phyloP scores from a whole-genome alignment of 2,113 vertebrate genomes.

The Grantiella picta region DNA sequence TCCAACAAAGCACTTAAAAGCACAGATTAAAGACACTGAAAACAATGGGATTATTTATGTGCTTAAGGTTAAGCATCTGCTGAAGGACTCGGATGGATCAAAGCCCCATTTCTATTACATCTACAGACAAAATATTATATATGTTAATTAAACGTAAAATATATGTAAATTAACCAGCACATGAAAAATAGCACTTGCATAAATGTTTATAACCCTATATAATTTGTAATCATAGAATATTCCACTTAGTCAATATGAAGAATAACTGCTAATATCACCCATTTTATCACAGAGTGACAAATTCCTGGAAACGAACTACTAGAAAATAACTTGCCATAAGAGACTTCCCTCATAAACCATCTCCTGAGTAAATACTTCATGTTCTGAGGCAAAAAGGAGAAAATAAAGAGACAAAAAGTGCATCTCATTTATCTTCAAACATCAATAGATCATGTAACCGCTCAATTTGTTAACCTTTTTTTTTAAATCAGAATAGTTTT shows the following conservation, averaged over 20 bases:
- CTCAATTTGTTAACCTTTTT: not conserved
- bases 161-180: conserved; percentile 46
- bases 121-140: conserved; percentile 50
- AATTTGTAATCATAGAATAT: conserved; percentile 8
- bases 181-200: conserved; percentile 44
- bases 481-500: not conserved
- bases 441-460: not conserved
- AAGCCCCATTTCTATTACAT: conserved; percentile 42
- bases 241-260: not conserved
- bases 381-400: not conserved
- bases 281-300: not conserved
- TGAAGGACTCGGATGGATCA: conserved; percentile 56
- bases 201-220: conserved; percentile 31
- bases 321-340: not conserved
- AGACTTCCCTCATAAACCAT: not conserved
- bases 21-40: conserved; percentile 64
- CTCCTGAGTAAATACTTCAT: not conserved
- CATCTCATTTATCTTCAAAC: not conserved
- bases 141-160: conserved; percentile 62
- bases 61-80: conserved; percentile 67
- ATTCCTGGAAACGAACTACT: not conserved
- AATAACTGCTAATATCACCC: not conserved
- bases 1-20: conserved; percentile 66
- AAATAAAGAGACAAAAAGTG: not conserved
- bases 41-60: conserved; percentile 65